These are phyloP conservation scores for Craterocephalus amniculus DNA, from an alignment of 2,797 vertebrate species.

Conservation along the genomic window DNA sequence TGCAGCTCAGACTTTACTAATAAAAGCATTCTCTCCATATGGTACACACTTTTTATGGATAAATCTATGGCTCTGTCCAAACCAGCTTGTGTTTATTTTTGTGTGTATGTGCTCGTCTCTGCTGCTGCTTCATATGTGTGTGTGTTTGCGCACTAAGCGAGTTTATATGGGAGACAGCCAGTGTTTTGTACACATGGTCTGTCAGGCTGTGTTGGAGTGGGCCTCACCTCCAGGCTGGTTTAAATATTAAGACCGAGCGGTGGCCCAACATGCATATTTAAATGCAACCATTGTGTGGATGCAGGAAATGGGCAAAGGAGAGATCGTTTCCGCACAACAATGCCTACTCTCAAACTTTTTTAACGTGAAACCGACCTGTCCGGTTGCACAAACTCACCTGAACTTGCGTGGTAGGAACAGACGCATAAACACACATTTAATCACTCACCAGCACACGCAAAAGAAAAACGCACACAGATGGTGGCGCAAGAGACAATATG, in stretches of 20 bases:
- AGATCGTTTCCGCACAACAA: conserved; percentile 18
- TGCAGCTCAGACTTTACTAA: conserved; percentile 43
- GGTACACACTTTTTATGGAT: conserved; percentile 57
- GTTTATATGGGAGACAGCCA: conserved; percentile 63
- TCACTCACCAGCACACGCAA: conserved; percentile 46
- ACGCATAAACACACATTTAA: conserved; percentile 35
- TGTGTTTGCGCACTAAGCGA: conserved; percentile 5
- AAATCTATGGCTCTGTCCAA: conserved; percentile 58
- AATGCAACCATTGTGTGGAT: conserved; percentile 61
- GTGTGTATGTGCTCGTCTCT: conserved; percentile 42
- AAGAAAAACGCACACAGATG: conserved; percentile 73
- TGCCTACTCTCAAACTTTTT: conserved; percentile 24
- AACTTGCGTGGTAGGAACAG: conserved; percentile 22
- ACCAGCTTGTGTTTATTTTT: conserved; percentile 71
- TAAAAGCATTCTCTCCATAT: conserved; percentile 65
- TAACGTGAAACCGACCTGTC: not conserved
- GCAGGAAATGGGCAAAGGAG: conserved; percentile 41
- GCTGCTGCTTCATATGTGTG: conserved; percentile 5
- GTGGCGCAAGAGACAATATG: conserved; percentile 75
- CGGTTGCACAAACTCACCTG: conserved; percentile 10
- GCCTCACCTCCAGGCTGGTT: conserved; percentile 81
- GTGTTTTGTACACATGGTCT: conserved; percentile 73
- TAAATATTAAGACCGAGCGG: conserved; percentile 81
- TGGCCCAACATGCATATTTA: conserved; percentile 80
- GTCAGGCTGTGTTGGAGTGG: conserved; percentile 62